Percentiles rank a stretch among this genome's conserved stretches.
Evolutionary conservation across 2,797 vertebrate genomes (phyloP).

Genomic region (Acanthornis magna): DNA sequence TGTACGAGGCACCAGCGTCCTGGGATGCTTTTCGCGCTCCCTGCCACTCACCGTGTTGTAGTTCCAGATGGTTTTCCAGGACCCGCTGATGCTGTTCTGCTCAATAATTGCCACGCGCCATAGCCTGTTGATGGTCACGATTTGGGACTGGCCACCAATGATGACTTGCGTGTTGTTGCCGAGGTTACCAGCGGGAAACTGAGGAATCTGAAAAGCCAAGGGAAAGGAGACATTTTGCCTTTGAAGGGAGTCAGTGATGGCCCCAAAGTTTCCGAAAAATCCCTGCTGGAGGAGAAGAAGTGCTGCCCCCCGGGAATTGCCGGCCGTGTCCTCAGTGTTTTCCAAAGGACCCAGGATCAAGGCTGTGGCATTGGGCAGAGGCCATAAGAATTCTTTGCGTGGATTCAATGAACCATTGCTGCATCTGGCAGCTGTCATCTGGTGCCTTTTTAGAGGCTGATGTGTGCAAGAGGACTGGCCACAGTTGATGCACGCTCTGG

Average conservation of each 20-base stretch:
- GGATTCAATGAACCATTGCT: background rate
- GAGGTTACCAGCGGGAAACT: no score
- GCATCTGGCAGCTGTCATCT: background rate
- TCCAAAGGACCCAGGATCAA: background rate
- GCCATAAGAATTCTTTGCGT: accelerated
- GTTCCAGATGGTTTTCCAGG: conserved; percentile 71
- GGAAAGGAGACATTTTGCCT: no score
- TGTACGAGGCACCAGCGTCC: background rate
- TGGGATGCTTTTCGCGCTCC: accelerated
- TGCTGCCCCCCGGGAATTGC: no score
- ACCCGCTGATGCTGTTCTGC: conserved; percentile 5
- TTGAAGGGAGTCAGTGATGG: no score
- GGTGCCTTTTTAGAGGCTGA: background rate
- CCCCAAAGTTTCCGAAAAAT: no score
- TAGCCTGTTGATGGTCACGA: no score
- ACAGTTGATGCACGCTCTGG: accelerated
- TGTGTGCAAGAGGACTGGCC: accelerated
- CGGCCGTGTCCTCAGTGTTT: no score
- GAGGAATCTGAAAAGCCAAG: no score
- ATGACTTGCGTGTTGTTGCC: no score
- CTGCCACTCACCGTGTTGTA: conserved; percentile 48
- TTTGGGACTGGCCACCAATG: no score
- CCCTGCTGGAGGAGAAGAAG: no score
- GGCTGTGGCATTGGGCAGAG: no score
- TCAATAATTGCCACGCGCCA: conserved; percentile 63